Base-by-base conservation (phyloP, 2,888 invertebrate genomes). In the Ormyrus labotus region DNA sequence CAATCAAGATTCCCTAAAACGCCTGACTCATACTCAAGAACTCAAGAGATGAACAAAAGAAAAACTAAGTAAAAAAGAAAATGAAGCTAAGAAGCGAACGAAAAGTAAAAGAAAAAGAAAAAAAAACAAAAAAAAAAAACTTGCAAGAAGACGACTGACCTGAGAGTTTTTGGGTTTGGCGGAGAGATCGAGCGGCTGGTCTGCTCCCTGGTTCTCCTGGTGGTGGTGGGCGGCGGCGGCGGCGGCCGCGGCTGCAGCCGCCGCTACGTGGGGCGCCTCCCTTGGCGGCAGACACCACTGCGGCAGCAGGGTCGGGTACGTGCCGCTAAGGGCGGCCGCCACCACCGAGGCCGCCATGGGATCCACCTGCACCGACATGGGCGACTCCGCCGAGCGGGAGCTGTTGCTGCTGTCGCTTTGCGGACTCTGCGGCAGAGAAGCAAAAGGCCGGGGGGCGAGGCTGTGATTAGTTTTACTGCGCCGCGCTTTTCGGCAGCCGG, bases 121-220 rank as follows among this genome's bases (percentile, higher is more conserved):
- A 34, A 2, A 34, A 3, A 34, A 34, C 4, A 34, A 34, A 34
- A 34, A 34, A 34, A 34, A 34, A 34, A 4, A 34, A 34, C 34
- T 34, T 34, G 34, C 3, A 45, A 45, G 10, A 6, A 51, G n/a
- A 67, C 19, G 47, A 73, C 73, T 74, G 81, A 88, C 91, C 90
- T 90, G 91, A 88, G 89, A 89, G 85, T 87, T 90, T 89, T 94
- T 88, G 93, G 95, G 93, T 94, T 93, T 96, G 89, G 96, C 95
- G 92, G 96, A 96, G 89, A 97, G 94, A 92, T 97, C 96, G 87
- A 97, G 93, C 34, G 96, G 96, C 91, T 96, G 96, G 89, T 96
- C 96, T 83, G 93, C 92, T 88, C 87, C 87, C 82, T 88, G 86
- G 83, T 85, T 88, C 83, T 90, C 90, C 84, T 89, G 90, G 80